phyloP scores from a whole-genome alignment of 2,888 invertebrate species.

The Entomobrya multifasciata region DNA sequence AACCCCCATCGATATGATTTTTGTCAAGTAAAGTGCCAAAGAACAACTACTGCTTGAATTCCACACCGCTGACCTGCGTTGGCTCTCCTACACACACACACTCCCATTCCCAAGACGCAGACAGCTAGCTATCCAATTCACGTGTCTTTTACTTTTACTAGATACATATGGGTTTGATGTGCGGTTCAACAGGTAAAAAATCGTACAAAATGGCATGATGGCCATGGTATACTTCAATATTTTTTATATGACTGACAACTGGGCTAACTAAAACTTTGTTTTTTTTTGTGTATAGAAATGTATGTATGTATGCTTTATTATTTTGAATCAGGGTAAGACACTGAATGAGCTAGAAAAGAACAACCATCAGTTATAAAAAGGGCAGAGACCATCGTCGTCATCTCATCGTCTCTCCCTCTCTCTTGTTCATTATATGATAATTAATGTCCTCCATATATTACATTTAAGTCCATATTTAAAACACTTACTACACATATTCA shows the following conservation, averaged over 20 bases:
- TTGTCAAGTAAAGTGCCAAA: too few species aligned
- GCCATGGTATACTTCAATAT: too few species aligned
- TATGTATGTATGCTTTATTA: too few species aligned
- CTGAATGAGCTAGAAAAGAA: constrained; percentile 54
- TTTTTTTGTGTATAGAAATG: too few species aligned
- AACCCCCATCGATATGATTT: too few species aligned
- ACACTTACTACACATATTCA: constrained; percentile 42
- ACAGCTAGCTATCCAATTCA: too few species aligned
- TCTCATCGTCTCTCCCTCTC: constrained; percentile 9
- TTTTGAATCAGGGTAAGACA: too few species aligned
- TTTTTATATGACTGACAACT: too few species aligned
- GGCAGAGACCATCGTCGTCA: constrained; percentile 60
- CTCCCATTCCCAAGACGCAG: too few species aligned
- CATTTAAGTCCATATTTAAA: constrained; percentile 69
- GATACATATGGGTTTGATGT: constrained; percentile 59
- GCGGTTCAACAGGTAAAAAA: constrained; percentile 64
- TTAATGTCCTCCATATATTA: constrained; percentile 71
- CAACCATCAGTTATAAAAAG: constrained; percentile 52
- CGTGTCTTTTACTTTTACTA: constrained; percentile 1
- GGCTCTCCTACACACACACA: background rate
- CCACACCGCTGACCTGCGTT: too few species aligned
- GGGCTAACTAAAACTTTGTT: too few species aligned
- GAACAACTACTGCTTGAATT: too few species aligned
- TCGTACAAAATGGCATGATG: constrained; percentile 37
- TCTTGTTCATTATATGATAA: constrained; percentile 73